Base-by-base conservation (phyloP, 2,113 vertebrate genomes). In the Orientallactaga bullata region DNA sequence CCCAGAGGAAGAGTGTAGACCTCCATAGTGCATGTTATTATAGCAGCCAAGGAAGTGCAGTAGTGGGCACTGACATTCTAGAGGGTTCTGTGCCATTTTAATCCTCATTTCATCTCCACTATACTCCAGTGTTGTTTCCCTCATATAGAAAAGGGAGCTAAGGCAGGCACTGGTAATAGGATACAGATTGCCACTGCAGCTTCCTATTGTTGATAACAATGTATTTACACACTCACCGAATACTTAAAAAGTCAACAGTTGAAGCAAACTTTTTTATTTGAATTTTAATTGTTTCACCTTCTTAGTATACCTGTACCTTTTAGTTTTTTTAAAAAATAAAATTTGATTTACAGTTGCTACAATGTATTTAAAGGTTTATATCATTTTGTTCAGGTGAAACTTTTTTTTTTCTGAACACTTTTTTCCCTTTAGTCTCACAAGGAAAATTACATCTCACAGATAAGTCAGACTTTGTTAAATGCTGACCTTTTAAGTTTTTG, bases 401-500 rank as follows among this genome's bases (percentile, higher is more conserved):
- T 35, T 71, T 85, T 84, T 85, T 15, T 55, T 55, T 88, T 73
- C 73, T 85, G 51, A 26, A n/a, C 30, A 24, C 24, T 30, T 42
- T 35, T 76, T 72, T 30, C 63, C 79, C 82, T 78, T 79, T 11
- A 73, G 61, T 85, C 60, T 35, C 79, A 94, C 88, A 90, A 94
- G 35, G 83, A 92, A 93, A 92, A 90, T 91, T 72, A 2, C 1
- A 61, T 96, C 51, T 91, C 23, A 94, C 35, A 61, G 83, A 80
- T 0, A 68, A 96, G 35, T 20, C 55, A 42, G 21, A 61, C 73
- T 94, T 58, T 88, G 78, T 93, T 80, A 92, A 90, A 88, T 65
- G 55, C 72, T 88, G 82, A 85, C n/a, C 65, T 95, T 95, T 95
- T 80, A 90, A 66, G 6, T 90, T 96, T 96, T 88, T 60, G 21